Conservation (phyloP, 1,140 invertebrate species). For the Drosophila nannoptera region DNA sequence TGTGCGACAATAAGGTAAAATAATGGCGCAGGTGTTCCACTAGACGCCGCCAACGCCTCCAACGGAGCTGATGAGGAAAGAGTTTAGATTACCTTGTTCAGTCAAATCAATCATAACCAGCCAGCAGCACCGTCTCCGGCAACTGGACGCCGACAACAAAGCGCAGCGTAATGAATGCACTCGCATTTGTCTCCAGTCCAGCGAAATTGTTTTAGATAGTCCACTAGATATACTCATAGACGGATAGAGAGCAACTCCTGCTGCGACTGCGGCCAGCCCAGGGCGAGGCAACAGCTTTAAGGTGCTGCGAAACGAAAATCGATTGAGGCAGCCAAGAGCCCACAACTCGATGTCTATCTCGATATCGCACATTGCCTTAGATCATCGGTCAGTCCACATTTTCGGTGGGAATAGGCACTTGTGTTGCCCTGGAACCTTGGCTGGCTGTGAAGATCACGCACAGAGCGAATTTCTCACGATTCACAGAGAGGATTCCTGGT, state of each 20-base stretch:
- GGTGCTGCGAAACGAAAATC: too few species aligned
- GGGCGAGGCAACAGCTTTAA: too few species aligned
- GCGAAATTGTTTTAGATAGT: constrained; percentile 19
- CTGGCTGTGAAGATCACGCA: constrained; percentile 19
- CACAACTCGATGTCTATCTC: too few species aligned
- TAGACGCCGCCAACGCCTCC: constrained; percentile 19
- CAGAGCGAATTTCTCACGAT: constrained; percentile 59
- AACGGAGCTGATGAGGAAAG: constrained; percentile 37
- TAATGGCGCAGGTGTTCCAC: constrained; percentile 71
- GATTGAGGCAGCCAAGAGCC: too few species aligned
- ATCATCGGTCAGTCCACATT: neutral
- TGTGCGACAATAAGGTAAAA: constrained; percentile 75
- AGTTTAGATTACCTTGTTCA: constrained; percentile 57
- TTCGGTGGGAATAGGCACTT: neutral
- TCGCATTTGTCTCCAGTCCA: constrained; percentile 15
- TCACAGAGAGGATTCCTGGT: constrained; percentile 43
- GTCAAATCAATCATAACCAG: constrained; percentile 60
- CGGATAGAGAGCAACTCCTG: too few species aligned
- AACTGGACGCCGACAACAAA: neutral
- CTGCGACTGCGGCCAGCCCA: too few species aligned
- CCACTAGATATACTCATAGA: too few species aligned
- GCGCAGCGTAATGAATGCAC: constrained; percentile 7
- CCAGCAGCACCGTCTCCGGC: constrained; percentile 4
- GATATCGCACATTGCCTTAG: neutral
- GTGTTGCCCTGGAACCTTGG: constrained; percentile 16